Percentiles rank a stretch among this genome's conserved stretches.
phyloP scores from a whole-genome alignment of 2,797 vertebrate genomes.

The Acanthopagrus latus region DNA sequence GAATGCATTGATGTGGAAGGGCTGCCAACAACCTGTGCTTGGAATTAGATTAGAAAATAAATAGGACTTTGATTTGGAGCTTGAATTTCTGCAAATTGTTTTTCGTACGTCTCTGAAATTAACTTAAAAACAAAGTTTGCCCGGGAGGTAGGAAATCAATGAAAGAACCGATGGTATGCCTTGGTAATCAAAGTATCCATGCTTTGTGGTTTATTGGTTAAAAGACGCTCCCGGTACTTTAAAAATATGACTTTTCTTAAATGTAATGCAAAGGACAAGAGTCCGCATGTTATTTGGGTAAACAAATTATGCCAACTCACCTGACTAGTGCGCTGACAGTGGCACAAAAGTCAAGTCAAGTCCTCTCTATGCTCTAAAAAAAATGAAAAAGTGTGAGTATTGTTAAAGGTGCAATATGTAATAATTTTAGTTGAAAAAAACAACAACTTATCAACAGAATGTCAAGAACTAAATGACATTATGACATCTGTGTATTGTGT shows the following conservation, averaged over 20 bases:
- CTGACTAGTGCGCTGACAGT: background rate
- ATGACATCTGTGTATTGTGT: no score
- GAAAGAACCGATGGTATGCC: conserved; percentile 1
- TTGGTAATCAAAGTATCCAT: conserved; percentile 1
- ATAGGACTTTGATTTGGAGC: conserved; percentile 8
- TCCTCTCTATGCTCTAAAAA: background rate
- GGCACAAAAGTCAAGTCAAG: background rate
- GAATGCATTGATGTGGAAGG: background rate
- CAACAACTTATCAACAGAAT: no score
- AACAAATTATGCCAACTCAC: background rate
- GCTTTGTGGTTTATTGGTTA: conserved; percentile 12
- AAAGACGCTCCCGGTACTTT: background rate
- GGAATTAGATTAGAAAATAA: conserved; percentile 1
- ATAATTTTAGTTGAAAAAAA: no score
- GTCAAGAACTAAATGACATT: no score
- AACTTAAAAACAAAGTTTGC: conserved; percentile 17
- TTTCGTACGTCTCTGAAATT: conserved; percentile 28
- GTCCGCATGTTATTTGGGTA: background rate
- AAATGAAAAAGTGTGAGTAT: background rate
- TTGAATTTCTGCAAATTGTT: background rate
- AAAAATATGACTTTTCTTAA: background rate
- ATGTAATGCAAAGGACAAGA: background rate
- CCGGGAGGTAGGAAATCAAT: conserved; percentile 29
- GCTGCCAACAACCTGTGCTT: background rate
- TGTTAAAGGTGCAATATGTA: background rate